phyloP scores from a whole-genome alignment of 2,113 vertebrate genomes.

The Ammospiza caudacuta region DNA sequence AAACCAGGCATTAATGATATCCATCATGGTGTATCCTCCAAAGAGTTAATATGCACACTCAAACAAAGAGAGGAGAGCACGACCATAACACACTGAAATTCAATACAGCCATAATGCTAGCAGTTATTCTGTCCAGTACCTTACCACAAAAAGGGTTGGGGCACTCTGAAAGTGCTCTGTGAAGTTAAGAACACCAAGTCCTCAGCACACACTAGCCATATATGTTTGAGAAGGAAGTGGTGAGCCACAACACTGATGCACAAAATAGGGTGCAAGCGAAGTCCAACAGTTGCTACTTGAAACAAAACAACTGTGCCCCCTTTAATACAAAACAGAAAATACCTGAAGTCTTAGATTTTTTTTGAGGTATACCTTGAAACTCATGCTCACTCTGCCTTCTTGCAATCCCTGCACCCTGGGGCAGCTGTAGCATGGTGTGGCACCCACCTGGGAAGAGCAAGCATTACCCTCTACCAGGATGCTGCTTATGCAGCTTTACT shows the following conservation, averaged over 20 bases:
- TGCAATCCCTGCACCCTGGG: not conserved
- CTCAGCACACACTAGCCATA: not conserved
- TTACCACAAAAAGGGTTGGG: not conserved
- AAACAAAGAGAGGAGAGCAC: not conserved
- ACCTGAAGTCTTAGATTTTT: not conserved
- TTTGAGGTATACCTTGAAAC: not conserved
- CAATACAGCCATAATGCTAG: not conserved
- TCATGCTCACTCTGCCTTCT: not conserved
- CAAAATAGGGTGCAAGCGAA: not conserved
- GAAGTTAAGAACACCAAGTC: not conserved
- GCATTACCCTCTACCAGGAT: not conserved
- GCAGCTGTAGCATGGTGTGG: not conserved
- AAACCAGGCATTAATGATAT: not conserved
- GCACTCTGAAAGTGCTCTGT: not conserved
- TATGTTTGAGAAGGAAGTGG: not conserved
- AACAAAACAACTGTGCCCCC: not conserved
- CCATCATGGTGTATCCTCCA: not conserved
- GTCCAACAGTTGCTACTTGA: conserved; percentile 26
- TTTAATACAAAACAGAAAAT: not conserved
- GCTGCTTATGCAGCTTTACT: not conserved
- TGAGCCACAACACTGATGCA: not conserved
- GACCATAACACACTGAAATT: not conserved
- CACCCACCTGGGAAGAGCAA: not conserved
- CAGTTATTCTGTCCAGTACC: not conserved
- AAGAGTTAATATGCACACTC: not conserved